Conservation (phyloP, 2,888 invertebrate species). For the Endotricha flammealis region DNA sequence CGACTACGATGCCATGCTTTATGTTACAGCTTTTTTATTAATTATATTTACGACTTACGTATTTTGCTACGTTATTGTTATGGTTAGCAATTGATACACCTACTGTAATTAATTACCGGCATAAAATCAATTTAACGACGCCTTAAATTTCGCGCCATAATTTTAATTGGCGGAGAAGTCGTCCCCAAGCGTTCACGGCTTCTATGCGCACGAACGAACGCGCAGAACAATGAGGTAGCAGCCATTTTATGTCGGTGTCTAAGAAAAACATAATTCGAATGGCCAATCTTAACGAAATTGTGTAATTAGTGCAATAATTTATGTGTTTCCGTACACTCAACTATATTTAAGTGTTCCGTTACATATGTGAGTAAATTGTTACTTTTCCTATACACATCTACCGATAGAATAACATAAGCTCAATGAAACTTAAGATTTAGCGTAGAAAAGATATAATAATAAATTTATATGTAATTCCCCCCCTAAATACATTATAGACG, state of each 20-base stretch:
- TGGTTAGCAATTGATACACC: slow-evolving; percentile 29
- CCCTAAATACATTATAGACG: slow-evolving; percentile 45
- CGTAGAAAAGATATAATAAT: slow-evolving; percentile 52
- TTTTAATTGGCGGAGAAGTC: slow-evolving; percentile 78
- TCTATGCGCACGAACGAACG: slow-evolving; percentile 79
- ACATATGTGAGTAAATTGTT: slow-evolving; percentile 71
- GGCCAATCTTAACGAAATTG: slow-evolving; percentile 78
- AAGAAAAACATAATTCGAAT: slow-evolving; percentile 79
- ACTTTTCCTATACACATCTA: slow-evolving; percentile 57
- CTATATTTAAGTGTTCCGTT: slow-evolving; percentile 69
- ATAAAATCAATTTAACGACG: slow-evolving; percentile 53
- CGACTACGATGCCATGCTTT: slow-evolving; percentile 40
- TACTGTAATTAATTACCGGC: slow-evolving; percentile 31
- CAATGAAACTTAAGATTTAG: slow-evolving; percentile 60
- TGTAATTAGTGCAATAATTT: slow-evolving; percentile 78
- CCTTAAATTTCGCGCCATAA: slow-evolving; percentile 78
- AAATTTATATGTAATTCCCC: slow-evolving; percentile 53
- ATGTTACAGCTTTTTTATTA: slow-evolving; percentile 47
- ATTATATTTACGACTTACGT: slow-evolving; percentile 48
- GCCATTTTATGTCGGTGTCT: slow-evolving; percentile 79
- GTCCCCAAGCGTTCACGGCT: slow-evolving; percentile 79
- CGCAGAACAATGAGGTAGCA: slow-evolving; percentile 80
- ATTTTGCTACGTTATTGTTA: slow-evolving; percentile 48
- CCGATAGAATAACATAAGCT: slow-evolving; percentile 51
- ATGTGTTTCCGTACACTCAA: slow-evolving; percentile 72